These are phyloP conservation scores for Probaryconus sp. DNA, from an alignment of 1,140 invertebrate species.

Conservation along the genomic window DNA sequence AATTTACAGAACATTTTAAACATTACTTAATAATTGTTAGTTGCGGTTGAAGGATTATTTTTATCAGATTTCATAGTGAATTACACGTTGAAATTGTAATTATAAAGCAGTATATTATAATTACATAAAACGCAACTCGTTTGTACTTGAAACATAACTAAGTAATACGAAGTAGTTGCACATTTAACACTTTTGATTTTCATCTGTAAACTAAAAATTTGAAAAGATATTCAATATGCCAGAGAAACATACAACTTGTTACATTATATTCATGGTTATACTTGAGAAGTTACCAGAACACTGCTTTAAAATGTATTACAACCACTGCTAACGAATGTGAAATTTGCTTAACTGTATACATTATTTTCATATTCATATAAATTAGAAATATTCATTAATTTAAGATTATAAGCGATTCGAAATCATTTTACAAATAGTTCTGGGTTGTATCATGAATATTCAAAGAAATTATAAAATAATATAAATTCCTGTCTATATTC, in stretches of 20 bases:
- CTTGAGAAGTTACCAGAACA: conserved; percentile 13
- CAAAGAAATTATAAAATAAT: too few species aligned
- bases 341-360: conserved; percentile 11
- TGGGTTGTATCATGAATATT: too few species aligned
- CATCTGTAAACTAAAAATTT: conserved; percentile 39
- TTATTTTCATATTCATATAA: conserved; percentile 31
- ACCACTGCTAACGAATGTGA: conserved; percentile 23
- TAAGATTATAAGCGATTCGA: too few species aligned
- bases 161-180: conserved; percentile 19
- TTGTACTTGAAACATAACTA: conserved; percentile 16
- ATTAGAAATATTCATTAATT: conserved; percentile 29
- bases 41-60: conserved; percentile 22
- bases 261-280: conserved; percentile 15
- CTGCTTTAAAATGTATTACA: conserved; percentile 28
- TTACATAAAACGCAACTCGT: conserved; percentile 1
- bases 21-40: conserved; percentile 22
- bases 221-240: background rate
- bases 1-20: conserved; percentile 23
- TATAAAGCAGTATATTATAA: conserved; percentile 21
- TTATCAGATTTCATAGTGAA: conserved; percentile 25
- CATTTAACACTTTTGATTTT: conserved; percentile 44
- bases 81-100: conserved; percentile 19
- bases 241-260: conserved; percentile 2
- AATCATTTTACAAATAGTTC: too few species aligned
- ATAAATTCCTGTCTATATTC: too few species aligned